These are phyloP conservation scores for Thalassoma bifasciatum DNA, from an alignment of 2,113 vertebrate genomes.

Conservation along the genomic window DNA sequence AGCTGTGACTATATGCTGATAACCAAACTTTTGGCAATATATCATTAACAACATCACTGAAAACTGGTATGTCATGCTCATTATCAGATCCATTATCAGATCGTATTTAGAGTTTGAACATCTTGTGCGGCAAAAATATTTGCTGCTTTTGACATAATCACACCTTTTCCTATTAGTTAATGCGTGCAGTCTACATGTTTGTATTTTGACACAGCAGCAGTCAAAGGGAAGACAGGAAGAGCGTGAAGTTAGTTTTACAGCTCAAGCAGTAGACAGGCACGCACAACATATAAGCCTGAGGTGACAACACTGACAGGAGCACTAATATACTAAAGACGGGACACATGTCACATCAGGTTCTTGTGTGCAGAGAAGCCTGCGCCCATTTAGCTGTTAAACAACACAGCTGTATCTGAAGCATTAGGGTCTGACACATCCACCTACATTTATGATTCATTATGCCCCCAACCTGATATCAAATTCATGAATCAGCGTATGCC, in stretches of 20 bases:
- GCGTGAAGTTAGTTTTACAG: conserved; percentile 17
- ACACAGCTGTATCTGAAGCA: conserved; percentile 39
- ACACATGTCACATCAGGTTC: conserved; percentile 13
- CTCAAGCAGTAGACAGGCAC: conserved; percentile 16
- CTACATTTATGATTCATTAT: conserved; percentile 58
- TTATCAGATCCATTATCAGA: too few relatives aligned
- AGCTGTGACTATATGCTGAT: too few relatives aligned
- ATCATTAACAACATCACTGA: too few relatives aligned
- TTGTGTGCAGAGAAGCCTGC: background rate
- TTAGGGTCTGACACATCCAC: conserved; percentile 25
- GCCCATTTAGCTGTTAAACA: conserved; percentile 44
- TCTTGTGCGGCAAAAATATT: background rate
- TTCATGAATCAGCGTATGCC: conserved; percentile 43
- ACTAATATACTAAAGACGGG: conserved; percentile 21
- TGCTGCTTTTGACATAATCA: background rate
- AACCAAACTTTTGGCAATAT: too few relatives aligned
- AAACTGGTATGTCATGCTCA: too few relatives aligned
- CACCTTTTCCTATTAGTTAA: background rate
- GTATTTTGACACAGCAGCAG: conserved; percentile 1
- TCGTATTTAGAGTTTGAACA: too few relatives aligned
- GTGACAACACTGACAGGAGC: conserved; percentile 36
- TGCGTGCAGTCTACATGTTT: conserved; percentile 1
- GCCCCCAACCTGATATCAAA: conserved; percentile 45
- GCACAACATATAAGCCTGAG: background rate
- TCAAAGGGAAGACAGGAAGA: conserved; percentile 8